Evolutionary conservation across 1,140 invertebrate species (phyloP).

Genomic region (Yoshiicerus persimilis): DNA sequence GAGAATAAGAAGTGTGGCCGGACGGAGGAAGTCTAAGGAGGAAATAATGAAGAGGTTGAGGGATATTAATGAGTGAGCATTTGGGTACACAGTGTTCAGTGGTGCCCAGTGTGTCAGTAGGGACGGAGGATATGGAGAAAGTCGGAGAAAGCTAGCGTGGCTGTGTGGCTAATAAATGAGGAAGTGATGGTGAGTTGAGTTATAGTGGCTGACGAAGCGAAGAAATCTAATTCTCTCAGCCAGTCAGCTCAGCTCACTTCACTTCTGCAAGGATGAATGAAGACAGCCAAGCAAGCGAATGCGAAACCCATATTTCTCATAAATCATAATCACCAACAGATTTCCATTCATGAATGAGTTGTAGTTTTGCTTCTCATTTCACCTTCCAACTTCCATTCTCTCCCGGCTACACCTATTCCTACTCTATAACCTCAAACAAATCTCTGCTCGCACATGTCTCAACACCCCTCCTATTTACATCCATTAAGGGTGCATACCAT

Average conservation of each 20-base stretch:
- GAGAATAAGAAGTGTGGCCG: not conserved
- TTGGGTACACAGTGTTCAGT: not conserved
- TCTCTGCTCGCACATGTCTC: no score
- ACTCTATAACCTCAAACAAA: not conserved
- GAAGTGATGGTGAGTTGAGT: not conserved
- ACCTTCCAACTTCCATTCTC: not conserved
- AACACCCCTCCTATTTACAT: no score
- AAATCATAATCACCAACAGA: conserved; percentile 16
- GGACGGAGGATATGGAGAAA: not conserved
- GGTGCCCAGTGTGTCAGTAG: not conserved
- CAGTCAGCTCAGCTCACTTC: not conserved
- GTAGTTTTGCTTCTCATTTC: not conserved
- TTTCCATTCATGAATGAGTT: conserved; percentile 22
- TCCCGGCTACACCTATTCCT: not conserved
- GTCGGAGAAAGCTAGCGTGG: not conserved
- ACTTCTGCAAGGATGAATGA: not conserved
- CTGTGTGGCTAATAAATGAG: not conserved
- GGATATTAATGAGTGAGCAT: not conserved
- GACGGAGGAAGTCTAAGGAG: not conserved
- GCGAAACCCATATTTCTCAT: conserved; percentile 19
- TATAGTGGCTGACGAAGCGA: not conserved
- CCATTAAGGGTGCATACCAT: no score
- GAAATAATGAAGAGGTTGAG: not conserved
- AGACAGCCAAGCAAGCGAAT: not conserved
- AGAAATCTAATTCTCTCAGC: conserved; percentile 5